Base-by-base conservation (phyloP, 2,797 vertebrate species). In the Botia almorhae region DNA sequence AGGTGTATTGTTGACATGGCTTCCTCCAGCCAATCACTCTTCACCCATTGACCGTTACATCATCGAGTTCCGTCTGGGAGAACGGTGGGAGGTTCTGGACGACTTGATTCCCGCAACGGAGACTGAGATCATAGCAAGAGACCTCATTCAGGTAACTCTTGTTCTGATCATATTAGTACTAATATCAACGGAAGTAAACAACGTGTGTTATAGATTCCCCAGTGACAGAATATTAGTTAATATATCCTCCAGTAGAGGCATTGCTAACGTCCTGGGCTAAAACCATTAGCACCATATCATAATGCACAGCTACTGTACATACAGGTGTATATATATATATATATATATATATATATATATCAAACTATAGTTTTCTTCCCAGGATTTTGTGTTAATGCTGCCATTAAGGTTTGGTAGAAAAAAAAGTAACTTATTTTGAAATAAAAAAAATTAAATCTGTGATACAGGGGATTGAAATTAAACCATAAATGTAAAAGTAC, bases 1-100 rank as follows among this genome's bases (percentile, higher is more conserved):
- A 91, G 98, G 98, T 87, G 97, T 99, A 87, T 95, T 99, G 84
- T 93, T 99, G 89, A 97, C 98, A 2, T 99, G 98, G 98, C 97
- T 99, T 84, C 96, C 97, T 78, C 97, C 98, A 7, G 96, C 96
- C 88, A 99, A 99, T 92, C 98, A 99, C 93, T 98, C 93, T 87
- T 98, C 97, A 69, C 96, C 97, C 19, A 94, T 99, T 0, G 96
- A 97, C 91, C 96, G 95, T 79, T 99, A 98, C 85, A 93, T 99
- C 92, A 96, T 99, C 94, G 98, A 99, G 90, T 98, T 98, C 87
- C 97, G 97, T 4, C 89, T 99, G 0, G 98, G 95, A 16, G 98
- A 99, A 89, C 93, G 93, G 88, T 99, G 98, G 98, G 97, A 99
- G 85, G 96, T 96, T 87, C 91, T 99, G 36, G 98, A 99, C 1